phyloP scores from a whole-genome alignment of 1,140 invertebrate species.

The Euura lappo region DNA sequence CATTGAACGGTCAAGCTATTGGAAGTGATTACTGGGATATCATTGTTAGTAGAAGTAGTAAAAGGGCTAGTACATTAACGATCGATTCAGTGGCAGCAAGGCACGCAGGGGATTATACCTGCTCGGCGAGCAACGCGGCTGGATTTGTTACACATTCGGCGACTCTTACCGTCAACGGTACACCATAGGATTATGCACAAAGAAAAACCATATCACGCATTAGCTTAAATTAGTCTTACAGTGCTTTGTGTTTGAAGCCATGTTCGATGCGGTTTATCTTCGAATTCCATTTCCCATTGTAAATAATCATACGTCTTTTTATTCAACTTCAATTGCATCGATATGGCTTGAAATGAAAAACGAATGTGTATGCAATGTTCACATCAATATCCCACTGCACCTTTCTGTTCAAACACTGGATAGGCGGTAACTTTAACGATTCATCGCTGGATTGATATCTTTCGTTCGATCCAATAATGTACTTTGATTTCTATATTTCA shows the following conservation, averaged over 20 bases:
- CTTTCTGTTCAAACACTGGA: neutral
- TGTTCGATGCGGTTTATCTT: neutral
- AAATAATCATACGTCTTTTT: too few species aligned
- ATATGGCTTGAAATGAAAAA: neutral
- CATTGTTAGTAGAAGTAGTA: slow-evolving; percentile 23
- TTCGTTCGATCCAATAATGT: neutral
- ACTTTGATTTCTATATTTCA: slow-evolving; percentile 54
- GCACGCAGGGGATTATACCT: slow-evolving; percentile 70
- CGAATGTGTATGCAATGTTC: neutral
- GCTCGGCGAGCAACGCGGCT: slow-evolving; percentile 71
- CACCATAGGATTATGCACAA: slow-evolving; percentile 2
- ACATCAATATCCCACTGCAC: neutral
- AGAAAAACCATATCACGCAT: neutral
- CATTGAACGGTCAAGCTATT: slow-evolving; percentile 55
- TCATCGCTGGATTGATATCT: neutral
- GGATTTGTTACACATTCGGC: slow-evolving; percentile 65
- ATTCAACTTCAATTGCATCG: neutral
- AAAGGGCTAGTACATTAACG: slow-evolving; percentile 39
- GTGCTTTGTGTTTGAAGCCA: neutral
- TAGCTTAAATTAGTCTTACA: neutral
- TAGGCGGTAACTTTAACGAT: neutral
- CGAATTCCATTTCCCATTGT: neutral
- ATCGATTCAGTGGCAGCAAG: slow-evolving; percentile 59
- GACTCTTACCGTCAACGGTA: slow-evolving; percentile 65
- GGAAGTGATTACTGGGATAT: slow-evolving; percentile 33